Evolutionary conservation across 2,888 invertebrate genomes (phyloP).

Genomic region (Diaperis boleti): DNA sequence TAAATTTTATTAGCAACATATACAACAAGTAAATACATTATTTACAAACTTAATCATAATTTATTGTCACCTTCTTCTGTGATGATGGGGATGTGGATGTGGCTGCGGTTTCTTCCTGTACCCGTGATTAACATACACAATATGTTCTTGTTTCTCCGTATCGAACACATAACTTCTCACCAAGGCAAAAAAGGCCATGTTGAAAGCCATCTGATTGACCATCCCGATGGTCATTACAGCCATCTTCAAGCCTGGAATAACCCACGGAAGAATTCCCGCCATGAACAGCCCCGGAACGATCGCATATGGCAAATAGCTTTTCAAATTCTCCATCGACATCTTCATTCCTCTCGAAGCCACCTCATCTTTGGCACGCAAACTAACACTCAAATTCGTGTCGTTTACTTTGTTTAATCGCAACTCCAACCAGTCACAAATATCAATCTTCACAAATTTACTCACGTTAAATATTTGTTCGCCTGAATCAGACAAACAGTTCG

Average conservation of each 20-base stretch:
- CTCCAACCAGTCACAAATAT: slow-evolving; percentile 36
- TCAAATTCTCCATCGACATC: slow-evolving; percentile 34
- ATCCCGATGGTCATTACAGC: slow-evolving; percentile 72
- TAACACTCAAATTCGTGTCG: slow-evolving; percentile 6
- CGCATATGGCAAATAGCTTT: slow-evolving; percentile 73
- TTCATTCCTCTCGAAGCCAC: slow-evolving; percentile 41
- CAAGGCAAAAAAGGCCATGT: slow-evolving; percentile 72
- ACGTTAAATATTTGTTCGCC: neutral
- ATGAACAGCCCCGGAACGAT: slow-evolving; percentile 74
- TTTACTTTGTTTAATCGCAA: slow-evolving; percentile 28
- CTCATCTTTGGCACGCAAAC: slow-evolving; percentile 10
- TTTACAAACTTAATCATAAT: too few relatives aligned
- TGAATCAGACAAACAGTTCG: slow-evolving; percentile 40
- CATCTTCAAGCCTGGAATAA: slow-evolving; percentile 77
- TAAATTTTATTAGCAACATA: neutral
- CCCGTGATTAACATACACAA: slow-evolving; percentile 72
- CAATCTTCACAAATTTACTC: slow-evolving; percentile 9
- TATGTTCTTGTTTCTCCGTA: slow-evolving; percentile 67
- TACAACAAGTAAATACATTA: neutral
- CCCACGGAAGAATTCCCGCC: slow-evolving; percentile 76
- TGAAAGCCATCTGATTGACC: slow-evolving; percentile 77
- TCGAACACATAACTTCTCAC: slow-evolving; percentile 73
- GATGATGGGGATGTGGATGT: too few relatives aligned
- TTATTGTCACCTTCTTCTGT: slow-evolving; percentile 10
- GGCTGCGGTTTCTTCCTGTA: slow-evolving; percentile 65